A percentile compares a stretch with the other conserved stretches of the same genome.
phyloP scores from a whole-genome alignment of 2,797 vertebrate genomes.

The Lepidocolaptes lacrymiger region DNA sequence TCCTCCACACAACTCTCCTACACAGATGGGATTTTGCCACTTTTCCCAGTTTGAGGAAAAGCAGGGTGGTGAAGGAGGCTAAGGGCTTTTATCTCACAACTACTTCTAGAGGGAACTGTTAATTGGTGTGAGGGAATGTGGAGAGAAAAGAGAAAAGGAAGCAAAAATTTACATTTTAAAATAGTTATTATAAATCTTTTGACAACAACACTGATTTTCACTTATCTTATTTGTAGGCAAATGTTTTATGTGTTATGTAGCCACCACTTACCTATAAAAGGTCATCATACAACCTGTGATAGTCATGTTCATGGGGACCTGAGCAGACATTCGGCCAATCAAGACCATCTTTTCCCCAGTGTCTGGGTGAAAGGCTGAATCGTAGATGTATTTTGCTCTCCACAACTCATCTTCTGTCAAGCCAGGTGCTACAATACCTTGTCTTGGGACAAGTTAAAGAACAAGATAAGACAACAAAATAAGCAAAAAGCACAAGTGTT shows the following conservation, averaged over 20 bases:
- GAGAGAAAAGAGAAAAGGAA: not conserved
- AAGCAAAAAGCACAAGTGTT: not conserved
- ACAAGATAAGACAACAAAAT: not conserved
- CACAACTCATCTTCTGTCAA: slow-evolving; percentile 95
- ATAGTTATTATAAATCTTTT: not conserved
- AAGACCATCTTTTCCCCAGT: slow-evolving; percentile 98
- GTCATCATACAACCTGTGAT: slow-evolving; percentile 99
- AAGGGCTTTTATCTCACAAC: not conserved
- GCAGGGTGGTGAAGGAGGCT: not conserved
- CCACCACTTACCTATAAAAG: slow-evolving; percentile 88
- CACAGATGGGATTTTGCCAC: not conserved
- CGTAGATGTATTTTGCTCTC: slow-evolving; percentile 95
- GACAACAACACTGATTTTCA: not conserved
- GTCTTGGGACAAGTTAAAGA: slow-evolving; percentile 71
- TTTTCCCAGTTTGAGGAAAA: not conserved
- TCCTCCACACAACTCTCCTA: not conserved
- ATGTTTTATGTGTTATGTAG: not conserved
- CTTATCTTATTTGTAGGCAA: not conserved
- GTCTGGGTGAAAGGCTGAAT: slow-evolving; percentile 97
- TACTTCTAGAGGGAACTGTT: not conserved
- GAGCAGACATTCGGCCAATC: slow-evolving; percentile 97
- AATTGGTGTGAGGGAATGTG: not conserved
- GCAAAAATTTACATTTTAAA: not conserved
- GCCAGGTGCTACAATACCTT: slow-evolving; percentile 86
- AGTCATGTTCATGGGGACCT: slow-evolving; percentile 99